Evolutionary conservation across 2,888 invertebrate genomes (phyloP).

Genomic region (Drosophila testacea): DNA sequence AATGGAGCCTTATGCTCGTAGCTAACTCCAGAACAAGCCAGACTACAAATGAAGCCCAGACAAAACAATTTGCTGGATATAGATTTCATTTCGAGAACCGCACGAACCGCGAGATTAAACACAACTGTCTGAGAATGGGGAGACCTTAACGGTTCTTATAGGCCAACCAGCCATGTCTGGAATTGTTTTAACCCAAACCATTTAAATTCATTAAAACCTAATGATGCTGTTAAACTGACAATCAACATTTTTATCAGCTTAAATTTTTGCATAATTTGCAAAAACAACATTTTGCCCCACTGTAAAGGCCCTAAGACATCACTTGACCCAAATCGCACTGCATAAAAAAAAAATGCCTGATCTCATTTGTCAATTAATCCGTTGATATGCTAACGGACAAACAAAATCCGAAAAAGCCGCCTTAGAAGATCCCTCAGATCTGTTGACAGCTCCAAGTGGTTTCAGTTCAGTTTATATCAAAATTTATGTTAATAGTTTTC

Average conservation of each 20-base stretch:
- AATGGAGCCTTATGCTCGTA: constrained; percentile 57
- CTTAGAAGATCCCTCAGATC: constrained; percentile 28
- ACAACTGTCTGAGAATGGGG: constrained; percentile 66
- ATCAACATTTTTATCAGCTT: constrained; percentile 55
- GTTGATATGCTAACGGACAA: constrained; percentile 36
- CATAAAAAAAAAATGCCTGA: constrained; percentile 34
- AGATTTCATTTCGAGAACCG: constrained; percentile 65
- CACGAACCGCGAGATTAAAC: constrained; percentile 52
- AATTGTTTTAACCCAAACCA: constrained; percentile 17
- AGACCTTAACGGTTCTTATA: constrained; percentile 75
- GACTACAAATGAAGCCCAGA: constrained; percentile 34
- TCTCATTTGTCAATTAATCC: constrained; percentile 68
- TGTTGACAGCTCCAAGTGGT: constrained; percentile 54
- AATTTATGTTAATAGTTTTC: constrained; percentile 67
- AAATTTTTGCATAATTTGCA: constrained; percentile 55
- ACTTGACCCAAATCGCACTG: constrained; percentile 59
- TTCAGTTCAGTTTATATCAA: constrained; percentile 38
- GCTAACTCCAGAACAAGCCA: constrained; percentile 28
- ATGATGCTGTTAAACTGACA: constrained; percentile 56
- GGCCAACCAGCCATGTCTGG: constrained; percentile 28
- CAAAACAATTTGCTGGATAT: constrained; percentile 22
- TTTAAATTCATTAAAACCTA: constrained; percentile 40
- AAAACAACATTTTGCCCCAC: not conserved
- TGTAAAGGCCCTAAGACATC: constrained; percentile 46
- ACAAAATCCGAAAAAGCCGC: constrained; percentile 16